phyloP scores from a whole-genome alignment of 2,113 vertebrate genomes.

The Thunnus thynnus region DNA sequence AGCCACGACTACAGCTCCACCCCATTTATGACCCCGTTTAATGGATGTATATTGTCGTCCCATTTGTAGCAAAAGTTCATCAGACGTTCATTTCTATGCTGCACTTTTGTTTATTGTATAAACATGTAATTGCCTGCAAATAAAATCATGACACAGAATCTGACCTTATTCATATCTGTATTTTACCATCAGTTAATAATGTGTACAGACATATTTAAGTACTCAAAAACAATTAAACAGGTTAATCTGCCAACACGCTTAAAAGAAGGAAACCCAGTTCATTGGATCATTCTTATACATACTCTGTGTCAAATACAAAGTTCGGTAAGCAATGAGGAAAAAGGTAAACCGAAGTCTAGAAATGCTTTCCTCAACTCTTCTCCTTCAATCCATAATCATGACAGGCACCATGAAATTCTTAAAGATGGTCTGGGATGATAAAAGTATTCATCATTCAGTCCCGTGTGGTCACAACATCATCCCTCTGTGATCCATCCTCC shows the following conservation, averaged over 20 bases:
- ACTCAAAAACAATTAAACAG: conserved; percentile 3
- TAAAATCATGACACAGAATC: conserved; percentile 16
- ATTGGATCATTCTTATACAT: conserved; percentile 11
- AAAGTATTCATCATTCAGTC: neutral
- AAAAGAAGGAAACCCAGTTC: neutral
- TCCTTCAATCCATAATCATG: conserved; percentile 11
- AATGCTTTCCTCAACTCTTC: neutral
- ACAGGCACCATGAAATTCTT: neutral
- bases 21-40: neutral
- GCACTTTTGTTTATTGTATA: neutral
- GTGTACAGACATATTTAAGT: neutral
- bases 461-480: neutral
- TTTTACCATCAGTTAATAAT: conserved; percentile 8
- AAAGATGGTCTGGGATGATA: neutral
- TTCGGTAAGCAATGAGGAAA: neutral
- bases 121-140: conserved; percentile 2
- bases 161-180: conserved; percentile 26
- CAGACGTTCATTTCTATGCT: neutral
- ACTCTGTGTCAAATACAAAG: conserved; percentile 1
- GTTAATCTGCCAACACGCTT: conserved; percentile 1
- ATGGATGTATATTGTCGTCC: neutral
- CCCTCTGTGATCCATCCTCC: neutral
- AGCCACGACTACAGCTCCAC: neutral
- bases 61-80: neutral
- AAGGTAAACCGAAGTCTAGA: neutral